A percentile compares a stretch with the other conserved stretches of the same genome.
phyloP scores from a whole-genome alignment of 2,113 vertebrate species.

The Trinectes maculatus region DNA sequence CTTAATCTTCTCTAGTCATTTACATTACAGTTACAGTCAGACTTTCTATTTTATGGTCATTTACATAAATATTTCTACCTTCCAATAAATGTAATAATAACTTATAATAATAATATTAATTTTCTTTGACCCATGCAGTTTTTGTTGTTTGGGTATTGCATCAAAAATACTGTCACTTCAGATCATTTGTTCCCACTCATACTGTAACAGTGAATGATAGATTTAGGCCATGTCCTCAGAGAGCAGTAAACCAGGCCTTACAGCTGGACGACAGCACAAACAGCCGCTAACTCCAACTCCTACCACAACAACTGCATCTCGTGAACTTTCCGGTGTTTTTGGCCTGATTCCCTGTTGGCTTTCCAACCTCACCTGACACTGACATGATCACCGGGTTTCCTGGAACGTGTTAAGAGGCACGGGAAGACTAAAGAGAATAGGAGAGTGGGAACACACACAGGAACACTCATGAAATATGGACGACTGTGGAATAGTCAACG shows the following conservation, averaged over 20 bases:
- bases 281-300: not conserved
- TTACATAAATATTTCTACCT: too few relatives aligned
- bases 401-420: conserved; percentile 72
- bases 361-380: conserved; percentile 40
- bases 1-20: conserved; percentile 18
- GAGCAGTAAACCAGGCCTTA: too few relatives aligned
- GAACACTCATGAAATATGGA: conserved; percentile 77
- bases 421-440: conserved; percentile 75
- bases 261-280: conserved; percentile 1
- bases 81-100: too few relatives aligned
- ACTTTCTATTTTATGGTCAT: too few relatives aligned
- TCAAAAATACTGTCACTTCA: too few relatives aligned
- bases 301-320: conserved; percentile 20
- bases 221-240: too few relatives aligned
- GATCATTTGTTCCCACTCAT: too few relatives aligned
- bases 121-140: too few relatives aligned
- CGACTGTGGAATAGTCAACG: conserved; percentile 62
- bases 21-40: not conserved
- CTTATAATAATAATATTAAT: too few relatives aligned
- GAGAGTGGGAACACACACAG: conserved; percentile 61
- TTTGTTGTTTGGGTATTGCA: too few relatives aligned
- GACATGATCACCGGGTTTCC: conserved; percentile 54
- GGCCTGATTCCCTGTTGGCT: conserved; percentile 51
- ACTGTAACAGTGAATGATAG: too few relatives aligned
- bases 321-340: conserved; percentile 54